Conservation (phyloP, 1,140 invertebrate species). For the Leptoteleia sp. region DNA sequence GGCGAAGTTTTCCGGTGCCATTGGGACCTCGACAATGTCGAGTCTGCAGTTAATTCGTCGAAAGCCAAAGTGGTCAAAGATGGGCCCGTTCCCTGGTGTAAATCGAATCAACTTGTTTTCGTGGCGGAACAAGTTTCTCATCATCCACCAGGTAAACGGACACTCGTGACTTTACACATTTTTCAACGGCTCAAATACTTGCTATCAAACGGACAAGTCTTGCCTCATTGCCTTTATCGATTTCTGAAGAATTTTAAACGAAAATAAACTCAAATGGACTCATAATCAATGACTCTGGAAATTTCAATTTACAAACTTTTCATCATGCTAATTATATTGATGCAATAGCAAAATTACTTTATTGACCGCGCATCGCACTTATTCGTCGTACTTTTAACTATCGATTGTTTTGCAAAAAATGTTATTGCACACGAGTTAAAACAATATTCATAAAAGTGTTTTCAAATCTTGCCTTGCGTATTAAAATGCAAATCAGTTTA, state of each 20-base stretch:
- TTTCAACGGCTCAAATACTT: background rate
- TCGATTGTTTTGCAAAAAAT: too few species aligned
- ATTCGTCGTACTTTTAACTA: too few species aligned
- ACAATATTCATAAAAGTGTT: slow-evolving; percentile 1
- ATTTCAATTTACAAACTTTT: too few species aligned
- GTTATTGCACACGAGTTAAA: too few species aligned
- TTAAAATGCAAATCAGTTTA: too few species aligned
- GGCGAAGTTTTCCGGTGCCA: slow-evolving; percentile 96
- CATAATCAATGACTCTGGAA: too few species aligned
- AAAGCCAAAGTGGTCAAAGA: slow-evolving; percentile 83
- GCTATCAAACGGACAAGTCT: background rate
- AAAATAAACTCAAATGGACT: too few species aligned
- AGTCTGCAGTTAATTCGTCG: slow-evolving; percentile 27
- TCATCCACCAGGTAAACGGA: slow-evolving; percentile 98
- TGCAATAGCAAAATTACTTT: background rate
- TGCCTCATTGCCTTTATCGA: background rate
- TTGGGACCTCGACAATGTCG: slow-evolving; percentile 85
- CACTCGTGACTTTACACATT: too few species aligned
- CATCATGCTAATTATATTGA: too few species aligned
- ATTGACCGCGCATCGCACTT: too few species aligned
- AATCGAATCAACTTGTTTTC: slow-evolving; percentile 91
- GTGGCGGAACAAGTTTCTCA: slow-evolving; percentile 99
- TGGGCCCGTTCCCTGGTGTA: slow-evolving; percentile 92
- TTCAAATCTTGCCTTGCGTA: slow-evolving; percentile 10
- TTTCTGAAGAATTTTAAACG: too few species aligned